Base-by-base conservation (phyloP, 2,797 vertebrate species). In the Champsocephalus gunnari region DNA sequence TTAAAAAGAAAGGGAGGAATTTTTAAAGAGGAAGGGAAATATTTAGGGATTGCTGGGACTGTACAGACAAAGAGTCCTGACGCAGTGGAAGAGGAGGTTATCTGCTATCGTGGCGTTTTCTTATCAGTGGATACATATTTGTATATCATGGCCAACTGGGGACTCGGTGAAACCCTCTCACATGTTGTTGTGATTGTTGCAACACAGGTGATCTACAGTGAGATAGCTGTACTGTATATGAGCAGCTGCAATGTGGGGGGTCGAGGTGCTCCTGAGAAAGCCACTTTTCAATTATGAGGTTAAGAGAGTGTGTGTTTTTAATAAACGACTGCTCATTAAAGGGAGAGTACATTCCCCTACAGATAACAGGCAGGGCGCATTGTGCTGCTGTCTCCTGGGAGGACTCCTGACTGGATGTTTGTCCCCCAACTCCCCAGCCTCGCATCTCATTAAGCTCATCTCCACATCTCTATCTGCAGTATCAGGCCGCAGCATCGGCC, bases 371-470 rank as follows among this genome's bases (percentile, higher is more conserved):
- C 82, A 77, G 86, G 81, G 81, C 57, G 82, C 72, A 84, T 92
- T 93, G 91, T 90, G 77, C 70, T 11, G 24, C 9, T 49, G 51
- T 82, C 91, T 89, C 88, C 71, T 62, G 72, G 89, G 86, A 87
- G 59, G 81, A 73, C 66, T 76, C 76, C 83, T 80, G 72, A 81
- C 80, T 76, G 88, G 76, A 64, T 85, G 81, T 89, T 83, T 88
- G 87, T 70, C 83, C 87, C 32, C 45, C 48, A 82, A 73, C 65
- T 80, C 87, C 88, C 86, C 82, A 75, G 70, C 69, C 85, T 75
- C 70, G 89, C 90, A 92, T 92, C 91, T 93, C 90, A 94, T 93
- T 94, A 92, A 87, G 87, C 75, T 76, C 90, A 92, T 91, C 92
- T 91, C 74, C 89, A 91, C 90, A 81, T 93, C 92, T 92, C 87